Evolutionary conservation across 1,140 invertebrate species (phyloP), one percentile per base, ranked within the genome.

Genomic region (Drosophila ambigua): DNA sequence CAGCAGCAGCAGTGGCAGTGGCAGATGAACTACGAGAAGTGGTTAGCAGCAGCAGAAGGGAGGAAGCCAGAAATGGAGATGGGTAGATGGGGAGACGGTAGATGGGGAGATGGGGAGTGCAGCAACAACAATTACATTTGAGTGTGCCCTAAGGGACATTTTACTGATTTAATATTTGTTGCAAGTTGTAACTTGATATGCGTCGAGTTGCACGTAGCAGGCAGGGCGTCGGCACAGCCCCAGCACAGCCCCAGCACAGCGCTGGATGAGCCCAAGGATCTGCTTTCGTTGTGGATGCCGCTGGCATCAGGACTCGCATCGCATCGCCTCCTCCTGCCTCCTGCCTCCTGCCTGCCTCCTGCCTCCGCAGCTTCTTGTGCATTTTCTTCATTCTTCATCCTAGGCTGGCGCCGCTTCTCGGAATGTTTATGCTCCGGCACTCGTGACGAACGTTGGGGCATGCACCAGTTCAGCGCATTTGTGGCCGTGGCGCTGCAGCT

Each of bases 161-260:
- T 87, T 87, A 87, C 79, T 87, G 82, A 87, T 87, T 87, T 87
- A 87, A 87, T 87, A 88, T 87, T 87, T 87, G 83, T 85, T 78
- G 82, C 82, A 88, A 85, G 83, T 83, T 87, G 82, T 77, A 87
- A 87, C 75, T 88, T 87, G 82, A 87, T 87, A 87, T 79, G 82
- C 75, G 74, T 76, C 60, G 75, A 51, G 79, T 63, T 85, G 82
- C 82, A 85, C 81, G 81, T 85, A 31, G 74, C 65, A 63, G 45
- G 57, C 60, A n/a, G 23, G 15, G 39, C 26, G 57, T 26, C 45
- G 35, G 46, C 43, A 35, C 16, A 66, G 67, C 62, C 20, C 45
- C 45, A 41, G 46, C 35, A 20, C 16, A 66, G 67, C 62, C 62
- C 20, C 45, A 41, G 46, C 35, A 26, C 16, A 66, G 67, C 62